Conservation (phyloP, 1,140 invertebrate genomes). For the Conus betulinus region DNA sequence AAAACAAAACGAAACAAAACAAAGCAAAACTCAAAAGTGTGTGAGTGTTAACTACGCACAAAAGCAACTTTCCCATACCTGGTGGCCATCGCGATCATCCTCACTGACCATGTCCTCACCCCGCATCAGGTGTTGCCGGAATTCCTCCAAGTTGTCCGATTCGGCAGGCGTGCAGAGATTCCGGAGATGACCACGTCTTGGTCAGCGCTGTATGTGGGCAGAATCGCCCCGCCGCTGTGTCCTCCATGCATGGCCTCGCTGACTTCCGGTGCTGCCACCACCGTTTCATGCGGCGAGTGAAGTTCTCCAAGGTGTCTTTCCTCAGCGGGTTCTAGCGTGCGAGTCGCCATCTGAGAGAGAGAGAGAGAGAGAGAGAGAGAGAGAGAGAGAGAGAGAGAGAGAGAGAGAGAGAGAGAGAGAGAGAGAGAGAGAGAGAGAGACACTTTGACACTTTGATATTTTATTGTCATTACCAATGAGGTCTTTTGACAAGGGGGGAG, state of each 20-base stretch:
- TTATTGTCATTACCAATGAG: too few species aligned
- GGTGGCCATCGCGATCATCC: constrained; percentile 88
- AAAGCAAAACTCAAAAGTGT: too few species aligned
- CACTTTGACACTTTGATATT: too few species aligned
- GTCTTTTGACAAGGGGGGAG: too few species aligned
- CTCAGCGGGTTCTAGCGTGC: background rate
- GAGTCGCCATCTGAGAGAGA: background rate
- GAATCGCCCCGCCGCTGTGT: background rate
- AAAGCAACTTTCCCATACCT: constrained; percentile 78
- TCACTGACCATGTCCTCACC: constrained; percentile 92
- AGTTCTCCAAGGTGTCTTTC: background rate
- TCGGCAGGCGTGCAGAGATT: constrained; percentile 93
- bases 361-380: too few species aligned
- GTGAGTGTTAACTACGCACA: too few species aligned
- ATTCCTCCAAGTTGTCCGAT: constrained; percentile 91
- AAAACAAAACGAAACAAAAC: too few species aligned
- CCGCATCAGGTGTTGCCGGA: constrained; percentile 89
- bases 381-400: too few species aligned
- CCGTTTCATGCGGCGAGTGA: too few species aligned
- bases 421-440: too few species aligned
- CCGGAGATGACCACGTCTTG: constrained; percentile 89
- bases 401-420: too few species aligned
- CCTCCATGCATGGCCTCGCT: background rate
- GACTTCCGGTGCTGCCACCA: background rate
- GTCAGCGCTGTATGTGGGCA: background rate